phyloP scores from a whole-genome alignment of 2,888 invertebrate species.

The Epicampocera succincta region DNA sequence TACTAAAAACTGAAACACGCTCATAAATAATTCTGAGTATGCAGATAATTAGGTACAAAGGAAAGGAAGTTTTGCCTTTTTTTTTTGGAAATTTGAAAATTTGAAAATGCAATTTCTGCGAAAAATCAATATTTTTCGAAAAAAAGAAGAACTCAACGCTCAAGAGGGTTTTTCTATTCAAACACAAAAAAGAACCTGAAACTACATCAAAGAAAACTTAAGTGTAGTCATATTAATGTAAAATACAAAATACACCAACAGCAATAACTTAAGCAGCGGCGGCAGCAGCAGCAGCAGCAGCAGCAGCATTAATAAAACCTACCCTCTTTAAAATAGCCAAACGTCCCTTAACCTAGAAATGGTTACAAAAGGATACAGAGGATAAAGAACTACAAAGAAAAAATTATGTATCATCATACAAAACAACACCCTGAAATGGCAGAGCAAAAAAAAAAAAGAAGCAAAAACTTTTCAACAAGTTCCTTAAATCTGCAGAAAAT shows the following conservation, averaged over 20 bases:
- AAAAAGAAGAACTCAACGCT: conserved; percentile 8
- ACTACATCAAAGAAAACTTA: conserved; percentile 24
- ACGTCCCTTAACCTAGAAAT: conserved; percentile 58
- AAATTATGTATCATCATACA: conserved; percentile 47
- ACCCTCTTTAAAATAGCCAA: conserved; percentile 29
- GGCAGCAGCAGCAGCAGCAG: neutral
- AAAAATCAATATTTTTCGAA: conserved; percentile 21
- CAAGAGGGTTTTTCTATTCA: neutral
- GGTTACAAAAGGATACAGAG: conserved; percentile 29
- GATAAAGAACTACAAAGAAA: conserved; percentile 25
- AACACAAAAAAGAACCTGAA: neutral
- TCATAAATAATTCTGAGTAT: conserved; percentile 7
- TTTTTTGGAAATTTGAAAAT: neutral
- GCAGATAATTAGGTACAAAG: neutral
- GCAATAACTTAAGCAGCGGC: neutral
- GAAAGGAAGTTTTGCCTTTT: neutral
- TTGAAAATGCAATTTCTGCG: neutral
- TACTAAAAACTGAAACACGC: neutral
- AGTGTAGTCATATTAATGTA: conserved; percentile 28
- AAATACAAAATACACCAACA: conserved; percentile 21
- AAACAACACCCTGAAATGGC: conserved; percentile 61
- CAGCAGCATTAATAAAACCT: conserved; percentile 27
- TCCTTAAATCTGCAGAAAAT: neutral
- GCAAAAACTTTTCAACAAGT: conserved; percentile 47
- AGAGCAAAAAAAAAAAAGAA: conserved; percentile 12